These are phyloP conservation scores for Pagrus major DNA, from an alignment of 2,113 vertebrate genomes.

Conservation along the genomic window DNA sequence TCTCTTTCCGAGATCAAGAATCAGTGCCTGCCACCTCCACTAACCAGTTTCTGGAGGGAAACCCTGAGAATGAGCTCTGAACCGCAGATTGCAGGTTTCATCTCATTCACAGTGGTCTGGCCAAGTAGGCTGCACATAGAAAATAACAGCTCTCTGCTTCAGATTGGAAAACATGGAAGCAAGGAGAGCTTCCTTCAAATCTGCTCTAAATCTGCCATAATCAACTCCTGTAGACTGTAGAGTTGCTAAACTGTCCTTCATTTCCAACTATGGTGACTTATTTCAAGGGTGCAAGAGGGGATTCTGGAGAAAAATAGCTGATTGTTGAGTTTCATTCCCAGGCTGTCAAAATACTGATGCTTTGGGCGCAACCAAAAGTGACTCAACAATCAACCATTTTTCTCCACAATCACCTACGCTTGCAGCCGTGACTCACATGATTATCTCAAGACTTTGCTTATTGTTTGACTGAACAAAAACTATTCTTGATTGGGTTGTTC, in stretches of 20 bases:
- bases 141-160: constrained; percentile 43
- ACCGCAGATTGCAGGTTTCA: constrained; percentile 51
- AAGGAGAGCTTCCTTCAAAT: neutral
- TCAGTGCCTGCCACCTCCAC: constrained; percentile 4
- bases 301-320: no score
- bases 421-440: neutral
- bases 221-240: neutral
- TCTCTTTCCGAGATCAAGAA: constrained; percentile 4
- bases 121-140: constrained; percentile 35
- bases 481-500: neutral
- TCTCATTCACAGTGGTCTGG: constrained; percentile 28
- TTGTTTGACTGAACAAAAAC: neutral
- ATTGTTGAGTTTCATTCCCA: no score
- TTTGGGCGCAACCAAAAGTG: no score
- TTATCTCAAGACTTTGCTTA: neutral
- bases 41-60: constrained; percentile 27
- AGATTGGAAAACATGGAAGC: constrained; percentile 26
- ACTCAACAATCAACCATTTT: no score
- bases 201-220: neutral
- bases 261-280: no score
- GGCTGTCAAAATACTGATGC: no score
- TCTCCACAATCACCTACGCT: no score
- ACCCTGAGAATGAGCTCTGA: constrained; percentile 14
- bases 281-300: no score
- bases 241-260: neutral